Conservation (phyloP, 2,888 invertebrate genomes). For the Ceramica pisi region DNA sequence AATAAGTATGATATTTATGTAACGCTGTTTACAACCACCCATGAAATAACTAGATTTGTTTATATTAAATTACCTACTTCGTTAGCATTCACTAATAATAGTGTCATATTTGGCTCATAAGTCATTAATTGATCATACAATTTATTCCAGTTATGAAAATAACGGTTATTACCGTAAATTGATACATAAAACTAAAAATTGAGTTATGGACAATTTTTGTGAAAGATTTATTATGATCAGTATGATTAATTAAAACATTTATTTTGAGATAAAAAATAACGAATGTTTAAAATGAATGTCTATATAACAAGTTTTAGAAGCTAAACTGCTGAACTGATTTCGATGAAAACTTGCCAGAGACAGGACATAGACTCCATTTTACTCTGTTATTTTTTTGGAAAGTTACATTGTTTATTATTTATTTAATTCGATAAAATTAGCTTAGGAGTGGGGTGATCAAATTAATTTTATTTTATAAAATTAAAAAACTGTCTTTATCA, state of each 20-base stretch:
- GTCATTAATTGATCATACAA: slow-evolving; percentile 33
- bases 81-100: slow-evolving; percentile 38
- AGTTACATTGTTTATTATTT: too few relatives aligned
- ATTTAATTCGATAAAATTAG: too few relatives aligned
- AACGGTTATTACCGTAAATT: slow-evolving; percentile 26
- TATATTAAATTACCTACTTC: not conserved
- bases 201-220: slow-evolving; percentile 12
- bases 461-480: too few relatives aligned
- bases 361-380: too few relatives aligned
- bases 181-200: slow-evolving; percentile 27
- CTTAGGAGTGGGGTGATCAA: too few relatives aligned
- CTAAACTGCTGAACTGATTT: not conserved
- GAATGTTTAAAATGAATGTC: too few relatives aligned
- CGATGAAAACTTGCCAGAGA: not conserved
- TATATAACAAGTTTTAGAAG: not conserved
- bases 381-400: too few relatives aligned
- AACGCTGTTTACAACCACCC: not conserved
- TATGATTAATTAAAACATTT: not conserved
- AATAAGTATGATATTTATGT: not conserved
- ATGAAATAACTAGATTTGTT: not conserved
- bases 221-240: slow-evolving; percentile 15
- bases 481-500: too few relatives aligned
- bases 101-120: slow-evolving; percentile 42
- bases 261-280: not conserved
- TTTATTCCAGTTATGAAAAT: slow-evolving; percentile 34